Percentiles rank a stretch among this genome's conserved stretches.
Conservation (phyloP, 2,797 vertebrate species). For the Muraenolepis orangiensis region DNA sequence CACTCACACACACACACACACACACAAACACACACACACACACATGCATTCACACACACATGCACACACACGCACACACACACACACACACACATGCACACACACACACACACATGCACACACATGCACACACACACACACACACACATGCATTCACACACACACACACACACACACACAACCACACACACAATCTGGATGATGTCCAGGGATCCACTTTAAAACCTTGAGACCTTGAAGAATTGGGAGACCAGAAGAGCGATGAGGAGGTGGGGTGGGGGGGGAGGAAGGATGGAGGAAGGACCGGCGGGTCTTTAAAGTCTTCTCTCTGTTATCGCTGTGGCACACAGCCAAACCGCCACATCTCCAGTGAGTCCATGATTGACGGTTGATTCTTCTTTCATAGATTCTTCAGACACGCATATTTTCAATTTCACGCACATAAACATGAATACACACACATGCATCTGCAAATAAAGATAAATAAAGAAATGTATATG, state of each 20-base stretch:
- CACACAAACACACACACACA: neutral
- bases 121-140: too few species aligned
- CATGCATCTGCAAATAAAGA: neutral
- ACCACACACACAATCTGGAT: neutral
- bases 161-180: too few species aligned
- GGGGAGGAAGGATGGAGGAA: slow-evolving; percentile 24
- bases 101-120: neutral
- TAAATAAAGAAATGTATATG: neutral
- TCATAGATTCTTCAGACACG: slow-evolving; percentile 6
- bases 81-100: neutral
- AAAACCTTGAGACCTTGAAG: neutral
- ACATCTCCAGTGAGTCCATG: slow-evolving; percentile 41
- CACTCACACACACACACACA: neutral
- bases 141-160: too few species aligned
- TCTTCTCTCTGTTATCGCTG: slow-evolving; percentile 36
- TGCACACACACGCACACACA: too few species aligned
- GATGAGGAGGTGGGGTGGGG: slow-evolving; percentile 11
- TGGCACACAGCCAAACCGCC: slow-evolving; percentile 51
- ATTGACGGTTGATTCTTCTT: slow-evolving; percentile 39
- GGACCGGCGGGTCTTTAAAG: too few species aligned
- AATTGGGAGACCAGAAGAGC: neutral
- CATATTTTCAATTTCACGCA: neutral
- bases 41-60: neutral
- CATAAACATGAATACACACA: slow-evolving; percentile 14
- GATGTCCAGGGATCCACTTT: neutral